Conservation (phyloP, 2,797 vertebrate species). For the Acanthiza pusilla region DNA sequence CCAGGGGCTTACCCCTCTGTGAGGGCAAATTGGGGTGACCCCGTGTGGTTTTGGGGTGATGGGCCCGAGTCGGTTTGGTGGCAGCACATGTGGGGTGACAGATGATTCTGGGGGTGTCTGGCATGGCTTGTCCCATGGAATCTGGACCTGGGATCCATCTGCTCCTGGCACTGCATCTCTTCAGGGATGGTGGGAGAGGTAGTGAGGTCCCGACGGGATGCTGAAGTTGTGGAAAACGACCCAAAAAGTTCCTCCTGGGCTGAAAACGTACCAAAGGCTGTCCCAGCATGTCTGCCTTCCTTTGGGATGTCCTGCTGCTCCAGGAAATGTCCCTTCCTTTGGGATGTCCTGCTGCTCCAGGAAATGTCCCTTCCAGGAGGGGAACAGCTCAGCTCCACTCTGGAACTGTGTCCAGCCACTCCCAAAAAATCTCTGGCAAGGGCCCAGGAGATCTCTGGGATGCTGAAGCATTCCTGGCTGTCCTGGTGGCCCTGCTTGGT, state of each 20-base stretch:
- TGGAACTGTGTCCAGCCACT: rapidly evolving
- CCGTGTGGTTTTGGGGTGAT: not conserved
- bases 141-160: not conserved
- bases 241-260: not conserved
- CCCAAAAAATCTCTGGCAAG: not conserved
- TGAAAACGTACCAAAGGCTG: not conserved
- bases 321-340: not conserved
- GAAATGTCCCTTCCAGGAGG: not conserved
- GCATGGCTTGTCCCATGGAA: rapidly evolving
- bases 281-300: rapidly evolving
- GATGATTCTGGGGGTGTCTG: not conserved
- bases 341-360: not conserved
- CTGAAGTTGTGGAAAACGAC: rapidly evolving
- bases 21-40: not conserved
- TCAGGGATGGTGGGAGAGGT: not conserved
- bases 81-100: rapidly evolving
- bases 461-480: not conserved
- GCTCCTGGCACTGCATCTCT: not conserved
- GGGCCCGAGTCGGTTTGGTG: not conserved
- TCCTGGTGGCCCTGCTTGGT: not conserved
- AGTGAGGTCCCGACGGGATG: not conserved
- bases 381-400: not conserved
- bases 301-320: not conserved
- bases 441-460: not conserved
- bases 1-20: not conserved